A percentile compares a stretch with the other conserved stretches of the same genome.
Evolutionary conservation across 2,888 invertebrate genomes (phyloP).

Genomic region (Trypoxylon attenuatum): DNA sequence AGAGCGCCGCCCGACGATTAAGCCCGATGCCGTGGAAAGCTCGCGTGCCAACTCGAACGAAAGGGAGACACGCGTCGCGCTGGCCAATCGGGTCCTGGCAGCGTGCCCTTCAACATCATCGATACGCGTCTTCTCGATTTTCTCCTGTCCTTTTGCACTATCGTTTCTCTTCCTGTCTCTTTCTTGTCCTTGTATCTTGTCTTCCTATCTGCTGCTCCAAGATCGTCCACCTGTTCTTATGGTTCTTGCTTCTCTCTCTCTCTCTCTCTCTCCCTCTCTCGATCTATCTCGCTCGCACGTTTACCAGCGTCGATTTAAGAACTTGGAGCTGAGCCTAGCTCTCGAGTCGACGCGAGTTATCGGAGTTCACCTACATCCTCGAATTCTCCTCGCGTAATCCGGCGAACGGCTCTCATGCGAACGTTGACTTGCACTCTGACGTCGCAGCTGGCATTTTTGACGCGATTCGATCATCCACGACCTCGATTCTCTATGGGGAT

Average conservation of each 20-base stretch:
- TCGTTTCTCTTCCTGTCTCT: constrained; percentile 3
- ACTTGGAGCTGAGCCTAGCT: constrained; percentile 3
- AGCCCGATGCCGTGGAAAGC: constrained; percentile 19
- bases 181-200: background rate
- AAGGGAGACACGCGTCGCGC: constrained; percentile 44
- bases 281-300: background rate
- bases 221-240: constrained; percentile 20
- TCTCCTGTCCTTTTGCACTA: background rate
- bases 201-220: background rate
- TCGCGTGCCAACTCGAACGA: constrained; percentile 32
- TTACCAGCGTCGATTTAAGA: background rate
- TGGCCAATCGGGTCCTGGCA: constrained; percentile 56
- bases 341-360: constrained; percentile 10
- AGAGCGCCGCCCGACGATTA: background rate
- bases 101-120: constrained; percentile 62
- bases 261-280: constrained; percentile 4
- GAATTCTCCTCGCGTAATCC: background rate
- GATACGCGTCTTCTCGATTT: constrained; percentile 38
- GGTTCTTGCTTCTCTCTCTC: background rate
- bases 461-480: no score
- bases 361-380: constrained; percentile 24
- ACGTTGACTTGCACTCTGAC: background rate
- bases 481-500: no score
- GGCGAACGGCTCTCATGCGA: background rate
- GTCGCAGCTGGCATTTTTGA: background rate